Conservation (phyloP, 2,113 vertebrate genomes). For the Parotia lawesii region DNA sequence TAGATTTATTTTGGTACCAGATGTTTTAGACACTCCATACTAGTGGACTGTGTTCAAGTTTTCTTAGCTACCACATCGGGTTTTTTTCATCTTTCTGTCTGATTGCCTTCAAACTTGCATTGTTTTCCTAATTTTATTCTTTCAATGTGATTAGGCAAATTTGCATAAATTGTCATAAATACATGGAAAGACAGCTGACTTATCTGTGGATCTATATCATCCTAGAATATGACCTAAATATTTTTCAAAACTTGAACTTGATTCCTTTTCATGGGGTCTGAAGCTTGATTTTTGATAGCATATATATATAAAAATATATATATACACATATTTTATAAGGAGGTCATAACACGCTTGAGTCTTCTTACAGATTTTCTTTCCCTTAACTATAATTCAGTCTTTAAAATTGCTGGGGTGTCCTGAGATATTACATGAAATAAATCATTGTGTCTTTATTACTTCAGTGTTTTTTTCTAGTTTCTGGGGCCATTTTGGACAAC, state of each 20-base stretch:
- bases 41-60: background rate
- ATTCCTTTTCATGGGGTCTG: background rate
- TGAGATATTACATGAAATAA: background rate
- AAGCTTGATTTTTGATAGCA: background rate
- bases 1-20: background rate
- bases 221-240: background rate
- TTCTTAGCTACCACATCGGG: background rate
- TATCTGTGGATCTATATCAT: background rate
- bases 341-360: background rate
- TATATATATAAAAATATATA: background rate
- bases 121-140: background rate
- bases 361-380: background rate
- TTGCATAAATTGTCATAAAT: background rate
- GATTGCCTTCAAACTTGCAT: background rate
- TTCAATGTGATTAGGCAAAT: background rate
- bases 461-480: background rate
- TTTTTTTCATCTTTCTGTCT: background rate
- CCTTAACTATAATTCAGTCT: background rate
- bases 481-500: background rate
- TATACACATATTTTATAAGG: background rate
- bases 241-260: background rate
- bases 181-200: background rate
- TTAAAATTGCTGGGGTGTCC: background rate
- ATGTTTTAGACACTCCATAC: background rate
- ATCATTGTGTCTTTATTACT: background rate